Evolutionary conservation across 2,888 invertebrate genomes (phyloP), one percentile per base, ranked within the genome.

Genomic region (Athripsodes cinereus): DNA sequence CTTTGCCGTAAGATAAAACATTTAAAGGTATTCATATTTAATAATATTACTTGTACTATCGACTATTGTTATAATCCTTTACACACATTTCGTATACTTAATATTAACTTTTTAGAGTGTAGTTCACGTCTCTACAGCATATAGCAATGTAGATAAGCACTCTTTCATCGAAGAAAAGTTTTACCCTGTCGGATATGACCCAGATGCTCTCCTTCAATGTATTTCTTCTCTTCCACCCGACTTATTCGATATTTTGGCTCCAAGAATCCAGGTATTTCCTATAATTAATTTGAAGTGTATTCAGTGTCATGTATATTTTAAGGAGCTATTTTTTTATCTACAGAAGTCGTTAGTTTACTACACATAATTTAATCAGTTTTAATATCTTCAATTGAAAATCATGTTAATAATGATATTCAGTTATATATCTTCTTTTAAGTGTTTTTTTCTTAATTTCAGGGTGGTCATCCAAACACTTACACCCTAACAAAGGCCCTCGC

Each of bases 41-140:
- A 50, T 26, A 3, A 26, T 50, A 20, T 21, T 8, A 20, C 20
- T 21, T n/a, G n/a, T n/a, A n/a, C n/a, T n/a, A n/a, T n/a, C n/a
- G n/a, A n/a, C n/a, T n/a, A n/a, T n/a, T n/a, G n/a, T n/a, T n/a
- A n/a, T n/a, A n/a, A n/a, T n/a, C n/a, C n/a, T n/a, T n/a, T n/a
- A n/a, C n/a, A n/a, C n/a, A n/a, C n/a, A n/a, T n/a, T n/a, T n/a
- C n/a, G n/a, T n/a, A n/a, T n/a, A n/a, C 3, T 22, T 1, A 18
- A 3, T 26, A 31, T 51, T 48, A 13, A 13, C 57, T 57, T 67
- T 70, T 34, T 68, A 86, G 83, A 86, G 87, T 64, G 78, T 88
- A 60, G 88, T 97, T 1, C 96, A 97, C 72, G 92, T 97, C 2
- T 96, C 96, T 0, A 97, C 97, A 0, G 97, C 97, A 0, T 98